Base-by-base conservation (phyloP, 2,113 vertebrate species). In the Spheniscus mendiculus region DNA sequence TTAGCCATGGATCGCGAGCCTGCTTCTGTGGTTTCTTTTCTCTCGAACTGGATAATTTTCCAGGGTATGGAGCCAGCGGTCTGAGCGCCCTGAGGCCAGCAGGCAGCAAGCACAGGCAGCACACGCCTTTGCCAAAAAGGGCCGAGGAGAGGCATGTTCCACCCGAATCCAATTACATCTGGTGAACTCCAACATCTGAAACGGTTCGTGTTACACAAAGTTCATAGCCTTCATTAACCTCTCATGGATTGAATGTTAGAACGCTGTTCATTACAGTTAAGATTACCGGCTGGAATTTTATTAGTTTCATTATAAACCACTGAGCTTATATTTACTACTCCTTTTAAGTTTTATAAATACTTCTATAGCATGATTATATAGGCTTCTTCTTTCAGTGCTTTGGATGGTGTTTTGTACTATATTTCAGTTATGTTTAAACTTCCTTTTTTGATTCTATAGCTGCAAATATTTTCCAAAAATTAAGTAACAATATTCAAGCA, bases 141-240 rank as follows among this genome's bases (percentile, higher is more conserved):
- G 84, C 97, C 0, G 98, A 98, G 94, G 98, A 98, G 85, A 96
- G n/a, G 53, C 97, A 92, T 11, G 96, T 97, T 61, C 98, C 98
- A 87, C 98, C 98, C 66, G 99, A 99, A 97, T 98, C 98, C 98
- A 99, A 99, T 98, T 99, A 99, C 66, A 98, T 99, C 96, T 99
- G 99, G 98, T 99, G 98, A 99, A 83, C 97, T 91, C 89, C 77
- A 66, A 50, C 98, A 97, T 98, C 98, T 98, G 98, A 98, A 98
- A 98, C 4, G 77, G 97, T 97, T 98, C 90, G 27, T 95, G 96
- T 98, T 98, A 98, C 96, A 97, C 97, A 80, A 83, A 96, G 97
- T 98, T 98, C 98, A 96, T 96, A 98, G 97, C 97, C 97, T 98
- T 98, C 95, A 96, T 98, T 98, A 98, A 98, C 98, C 98, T 98